phyloP scores from a whole-genome alignment of 2,113 vertebrate species.

The Menura novaehollandiae region DNA sequence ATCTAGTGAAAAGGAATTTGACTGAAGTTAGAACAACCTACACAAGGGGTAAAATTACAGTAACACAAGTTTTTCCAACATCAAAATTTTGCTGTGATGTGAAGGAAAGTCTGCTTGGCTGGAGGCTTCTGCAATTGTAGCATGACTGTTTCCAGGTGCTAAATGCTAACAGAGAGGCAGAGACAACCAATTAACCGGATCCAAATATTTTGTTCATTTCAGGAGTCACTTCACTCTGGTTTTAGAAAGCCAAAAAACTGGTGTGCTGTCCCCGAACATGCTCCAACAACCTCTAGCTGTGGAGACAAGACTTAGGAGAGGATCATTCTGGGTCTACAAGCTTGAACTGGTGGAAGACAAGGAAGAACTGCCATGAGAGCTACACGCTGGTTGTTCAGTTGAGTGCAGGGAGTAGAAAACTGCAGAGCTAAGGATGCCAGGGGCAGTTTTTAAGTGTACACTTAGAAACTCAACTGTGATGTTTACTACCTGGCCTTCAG shows the following conservation, averaged over 20 bases:
- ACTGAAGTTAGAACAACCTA: background rate
- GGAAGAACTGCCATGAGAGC: background rate
- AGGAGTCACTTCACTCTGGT: background rate
- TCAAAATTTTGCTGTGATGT: background rate
- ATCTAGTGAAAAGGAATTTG: background rate
- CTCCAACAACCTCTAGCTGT: background rate
- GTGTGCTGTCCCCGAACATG: background rate
- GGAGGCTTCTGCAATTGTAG: background rate
- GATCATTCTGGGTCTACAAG: background rate
- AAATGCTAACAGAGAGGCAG: background rate
- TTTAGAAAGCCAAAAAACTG: background rate
- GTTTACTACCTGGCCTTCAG: background rate
- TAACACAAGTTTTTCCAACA: background rate
- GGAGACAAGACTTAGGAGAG: background rate
- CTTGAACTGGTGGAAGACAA: background rate
- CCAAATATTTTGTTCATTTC: background rate
- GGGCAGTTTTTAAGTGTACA: background rate
- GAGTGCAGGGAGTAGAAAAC: background rate
- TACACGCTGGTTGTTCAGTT: rapidly evolving
- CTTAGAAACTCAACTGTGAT: background rate
- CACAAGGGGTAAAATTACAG: background rate
- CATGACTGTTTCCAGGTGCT: background rate
- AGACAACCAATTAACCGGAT: background rate
- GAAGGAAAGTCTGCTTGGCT: background rate
- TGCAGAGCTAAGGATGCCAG: background rate